phyloP scores from a whole-genome alignment of 1,140 invertebrate genomes.

The Drosophila novamexicana region DNA sequence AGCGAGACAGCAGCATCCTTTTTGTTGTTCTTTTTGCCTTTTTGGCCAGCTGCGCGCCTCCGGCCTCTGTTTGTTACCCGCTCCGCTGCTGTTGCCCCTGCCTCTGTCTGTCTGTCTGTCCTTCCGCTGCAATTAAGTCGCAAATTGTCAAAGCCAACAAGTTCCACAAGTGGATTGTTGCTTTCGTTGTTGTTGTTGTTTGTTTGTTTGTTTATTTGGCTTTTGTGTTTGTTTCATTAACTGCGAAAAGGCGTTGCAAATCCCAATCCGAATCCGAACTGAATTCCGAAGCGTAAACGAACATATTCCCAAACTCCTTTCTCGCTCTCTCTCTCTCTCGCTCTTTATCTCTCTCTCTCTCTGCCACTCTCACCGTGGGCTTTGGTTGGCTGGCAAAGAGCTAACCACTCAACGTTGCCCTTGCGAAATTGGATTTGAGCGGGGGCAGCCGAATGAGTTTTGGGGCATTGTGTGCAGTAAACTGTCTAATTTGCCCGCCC shows the following conservation, averaged over 20 bases:
- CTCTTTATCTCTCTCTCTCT: conserved; percentile 6
- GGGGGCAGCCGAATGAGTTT: not conserved
- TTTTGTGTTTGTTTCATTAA: conserved; percentile 52
- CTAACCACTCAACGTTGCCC: conserved; percentile 64
- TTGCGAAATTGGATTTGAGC: conserved; percentile 14
- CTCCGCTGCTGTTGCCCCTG: not conserved
- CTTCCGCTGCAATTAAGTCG: conserved; percentile 72
- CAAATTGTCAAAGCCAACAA: conserved; percentile 73
- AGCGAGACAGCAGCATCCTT: conserved; percentile 45
- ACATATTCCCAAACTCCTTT: conserved; percentile 13
- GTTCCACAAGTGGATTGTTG: conserved; percentile 71
- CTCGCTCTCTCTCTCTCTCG: conserved; percentile 1
- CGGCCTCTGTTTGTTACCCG: not conserved
- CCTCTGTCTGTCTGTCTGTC: not conserved
- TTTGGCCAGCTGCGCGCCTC: conserved; percentile 8
- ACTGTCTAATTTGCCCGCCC: conserved; percentile 61
- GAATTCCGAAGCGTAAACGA: conserved; percentile 20
- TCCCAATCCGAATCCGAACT: conserved; percentile 29
- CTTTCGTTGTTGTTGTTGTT: conserved; percentile 18
- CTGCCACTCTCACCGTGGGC: conserved; percentile 19
- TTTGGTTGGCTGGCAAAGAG: conserved; percentile 65
- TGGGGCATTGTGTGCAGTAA: not conserved
- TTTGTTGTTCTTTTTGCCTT: conserved; percentile 32
- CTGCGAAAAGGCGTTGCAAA: conserved; percentile 60
- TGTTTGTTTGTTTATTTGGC: conserved; percentile 19